phyloP scores from a whole-genome alignment of 2,113 vertebrate species.

The human region GRCh38 chr6:104521501-104522000 shows the following conservation, averaged over 20 bases:
- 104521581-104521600: conserved; percentile 73
- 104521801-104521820: conserved; percentile 36
- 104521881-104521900: conserved; percentile 20
- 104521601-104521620: conserved; percentile 78
- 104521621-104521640: conserved; percentile 67
- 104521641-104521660: conserved; percentile 73
- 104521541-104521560: conserved; percentile 81
- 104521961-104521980: conserved; percentile 25
- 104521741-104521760: not conserved
- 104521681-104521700: conserved; percentile 62
- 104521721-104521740: conserved; percentile 38
- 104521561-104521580: conserved; percentile 82
- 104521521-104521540: conserved; percentile 81
- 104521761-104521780: conserved; percentile 36
- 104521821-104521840: not conserved
- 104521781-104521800: conserved; percentile 52
- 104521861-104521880: not conserved
- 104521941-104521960: not conserved
- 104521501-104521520: conserved; percentile 76
- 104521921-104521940: not conserved
- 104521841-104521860: not conserved
- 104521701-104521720: conserved; percentile 51
- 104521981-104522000: conserved; percentile 48
- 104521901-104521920: conserved; percentile 29
- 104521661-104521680: conserved; percentile 62